phyloP scores from a whole-genome alignment of 2,888 invertebrate species.

The Aleiodes alternator region DNA sequence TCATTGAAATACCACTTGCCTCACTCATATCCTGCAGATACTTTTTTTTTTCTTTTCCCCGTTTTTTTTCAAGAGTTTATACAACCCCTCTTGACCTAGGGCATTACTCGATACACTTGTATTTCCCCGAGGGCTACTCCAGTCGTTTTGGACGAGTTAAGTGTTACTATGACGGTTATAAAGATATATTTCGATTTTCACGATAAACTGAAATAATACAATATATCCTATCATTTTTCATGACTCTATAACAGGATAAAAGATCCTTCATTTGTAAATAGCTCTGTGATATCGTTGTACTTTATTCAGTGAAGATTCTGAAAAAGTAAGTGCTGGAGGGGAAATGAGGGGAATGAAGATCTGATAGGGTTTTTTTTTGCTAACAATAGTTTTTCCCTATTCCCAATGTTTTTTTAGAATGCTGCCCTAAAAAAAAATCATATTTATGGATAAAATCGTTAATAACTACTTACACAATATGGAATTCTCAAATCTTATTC shows the following conservation, averaged over 20 bases:
- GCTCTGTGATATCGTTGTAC: neutral
- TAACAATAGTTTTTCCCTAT: too few species aligned
- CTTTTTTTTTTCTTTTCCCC: neutral
- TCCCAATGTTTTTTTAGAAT: too few species aligned
- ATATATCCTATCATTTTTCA: neutral
- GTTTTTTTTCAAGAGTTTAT: neutral
- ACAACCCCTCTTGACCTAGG: constrained; percentile 11
- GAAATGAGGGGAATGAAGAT: constrained; percentile 20
- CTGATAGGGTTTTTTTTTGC: too few species aligned
- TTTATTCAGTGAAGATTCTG: neutral
- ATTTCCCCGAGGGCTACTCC: neutral
- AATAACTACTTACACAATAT: too few species aligned
- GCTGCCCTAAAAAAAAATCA: too few species aligned
- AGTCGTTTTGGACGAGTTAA: constrained; percentile 22
- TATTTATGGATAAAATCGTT: too few species aligned
- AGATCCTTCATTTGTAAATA: neutral
- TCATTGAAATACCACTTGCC: constrained; percentile 2
- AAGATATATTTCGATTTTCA: constrained; percentile 5
- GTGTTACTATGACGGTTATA: neutral
- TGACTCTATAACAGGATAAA: constrained; percentile 1
- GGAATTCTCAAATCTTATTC: too few species aligned
- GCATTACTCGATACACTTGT: constrained; percentile 1
- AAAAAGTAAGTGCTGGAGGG: neutral
- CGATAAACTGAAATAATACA: constrained; percentile 7
- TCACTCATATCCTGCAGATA: neutral